Conservation (phyloP, 2,113 vertebrate species). For the Chascanopsetta lugubris region DNA sequence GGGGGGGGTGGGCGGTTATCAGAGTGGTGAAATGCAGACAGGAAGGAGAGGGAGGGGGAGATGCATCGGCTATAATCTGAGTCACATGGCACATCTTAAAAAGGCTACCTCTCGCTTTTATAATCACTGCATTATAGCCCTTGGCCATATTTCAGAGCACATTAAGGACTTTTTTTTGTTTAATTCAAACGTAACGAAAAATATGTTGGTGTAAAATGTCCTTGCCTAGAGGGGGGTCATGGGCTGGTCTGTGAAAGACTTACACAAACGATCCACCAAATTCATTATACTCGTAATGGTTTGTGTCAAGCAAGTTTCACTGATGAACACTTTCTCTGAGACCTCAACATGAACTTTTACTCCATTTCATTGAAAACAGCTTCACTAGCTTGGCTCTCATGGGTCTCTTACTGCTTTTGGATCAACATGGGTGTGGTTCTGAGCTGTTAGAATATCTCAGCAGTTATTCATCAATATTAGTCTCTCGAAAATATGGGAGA, state of each 20-base stretch:
- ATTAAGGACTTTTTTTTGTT: slow-evolving; percentile 28
- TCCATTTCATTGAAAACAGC: background rate
- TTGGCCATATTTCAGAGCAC: slow-evolving; percentile 15
- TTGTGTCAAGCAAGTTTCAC: background rate
- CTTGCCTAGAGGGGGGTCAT: background rate
- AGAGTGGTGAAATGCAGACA: slow-evolving; percentile 50
- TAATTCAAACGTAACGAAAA: slow-evolving; percentile 1
- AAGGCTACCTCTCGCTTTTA: slow-evolving; percentile 47
- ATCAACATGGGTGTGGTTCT: slow-evolving; percentile 23
- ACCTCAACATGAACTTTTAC: background rate
- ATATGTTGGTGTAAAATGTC: slow-evolving; percentile 9
- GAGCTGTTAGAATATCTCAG: background rate
- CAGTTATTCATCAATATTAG: background rate
- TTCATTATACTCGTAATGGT: slow-evolving; percentile 4
- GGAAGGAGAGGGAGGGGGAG: slow-evolving; percentile 50
- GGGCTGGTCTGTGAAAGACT: background rate
- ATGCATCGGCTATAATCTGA: slow-evolving; percentile 70
- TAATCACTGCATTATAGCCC: slow-evolving; percentile 51
- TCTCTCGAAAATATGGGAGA: background rate
- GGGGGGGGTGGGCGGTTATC: slow-evolving; percentile 43
- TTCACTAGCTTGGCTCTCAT: background rate
- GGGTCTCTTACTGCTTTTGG: background rate
- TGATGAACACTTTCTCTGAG: background rate
- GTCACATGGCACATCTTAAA: slow-evolving; percentile 77
- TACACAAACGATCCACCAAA: slow-evolving; percentile 8